Evolutionary conservation across 2,888 invertebrate genomes (phyloP).

Genomic region (Mesorhabditis spiculigera): DNA sequence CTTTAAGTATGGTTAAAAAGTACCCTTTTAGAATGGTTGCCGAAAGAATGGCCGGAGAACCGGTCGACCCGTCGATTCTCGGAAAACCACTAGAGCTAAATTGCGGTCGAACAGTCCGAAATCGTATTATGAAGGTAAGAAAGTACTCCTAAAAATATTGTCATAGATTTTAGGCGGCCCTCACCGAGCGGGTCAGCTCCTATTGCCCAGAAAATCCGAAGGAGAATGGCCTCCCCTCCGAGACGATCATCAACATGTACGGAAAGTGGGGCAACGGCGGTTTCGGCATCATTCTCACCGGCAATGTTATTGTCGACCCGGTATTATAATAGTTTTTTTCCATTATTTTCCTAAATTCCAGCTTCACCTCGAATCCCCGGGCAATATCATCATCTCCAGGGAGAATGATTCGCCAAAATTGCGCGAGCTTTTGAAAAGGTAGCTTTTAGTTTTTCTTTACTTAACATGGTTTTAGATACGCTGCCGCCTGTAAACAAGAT

Average conservation of each 20-base stretch:
- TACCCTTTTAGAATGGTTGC: slow-evolving; percentile 12
- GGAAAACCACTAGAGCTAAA: slow-evolving; percentile 26
- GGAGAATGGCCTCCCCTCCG: slow-evolving; percentile 29
- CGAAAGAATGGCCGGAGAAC: slow-evolving; percentile 9
- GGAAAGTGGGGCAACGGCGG: slow-evolving; percentile 41
- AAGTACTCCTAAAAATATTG: slow-evolving; percentile 7
- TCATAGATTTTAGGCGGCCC: slow-evolving; percentile 27
- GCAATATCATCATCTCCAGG: slow-evolving; percentile 23
- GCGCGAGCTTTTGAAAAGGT: slow-evolving; percentile 16
- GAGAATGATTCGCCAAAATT: slow-evolving; percentile 20
- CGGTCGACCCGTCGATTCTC: slow-evolving; percentile 20
- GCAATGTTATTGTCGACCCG: slow-evolving; percentile 36
- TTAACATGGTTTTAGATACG: slow-evolving; percentile 11
- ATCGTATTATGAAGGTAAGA: slow-evolving; percentile 36
- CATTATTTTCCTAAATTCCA: slow-evolving; percentile 2
- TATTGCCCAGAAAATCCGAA: slow-evolving; percentile 22
- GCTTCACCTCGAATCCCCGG: slow-evolving; percentile 27
- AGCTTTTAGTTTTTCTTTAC: too few species aligned
- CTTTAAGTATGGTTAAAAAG: too few species aligned
- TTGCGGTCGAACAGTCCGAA: slow-evolving; percentile 25
- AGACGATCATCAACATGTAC: slow-evolving; percentile 28
- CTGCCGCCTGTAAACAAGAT: slow-evolving; percentile 26
- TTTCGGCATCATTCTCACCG: slow-evolving; percentile 42
- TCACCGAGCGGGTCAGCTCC: slow-evolving; percentile 27
- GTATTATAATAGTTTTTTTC: too few species aligned